Evolutionary conservation across 2,797 vertebrate species (phyloP).

Genomic region (Hemibagrus guttatus): DNA sequence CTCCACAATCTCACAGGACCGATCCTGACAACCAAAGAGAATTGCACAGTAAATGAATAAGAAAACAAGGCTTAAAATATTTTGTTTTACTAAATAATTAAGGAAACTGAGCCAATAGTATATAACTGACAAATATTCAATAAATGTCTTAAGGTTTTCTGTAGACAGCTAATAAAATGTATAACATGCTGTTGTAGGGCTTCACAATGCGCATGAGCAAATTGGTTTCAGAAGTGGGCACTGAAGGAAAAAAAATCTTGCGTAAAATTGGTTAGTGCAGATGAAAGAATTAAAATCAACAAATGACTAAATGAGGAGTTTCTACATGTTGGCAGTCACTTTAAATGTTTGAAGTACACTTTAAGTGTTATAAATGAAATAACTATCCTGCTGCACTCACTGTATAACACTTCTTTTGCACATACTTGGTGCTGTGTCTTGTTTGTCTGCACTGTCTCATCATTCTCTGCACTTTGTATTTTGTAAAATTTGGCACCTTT

Average conservation of each 20-base stretch:
- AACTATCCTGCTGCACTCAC: no score
- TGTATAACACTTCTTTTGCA: no score
- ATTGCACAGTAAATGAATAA: not conserved
- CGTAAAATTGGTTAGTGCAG: not conserved
- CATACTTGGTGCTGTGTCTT: no score
- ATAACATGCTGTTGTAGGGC: not conserved
- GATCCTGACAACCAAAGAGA: constrained; percentile 77
- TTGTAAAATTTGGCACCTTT: no score
- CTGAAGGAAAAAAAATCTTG: no score
- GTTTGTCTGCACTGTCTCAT: no score
- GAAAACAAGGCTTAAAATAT: not conserved
- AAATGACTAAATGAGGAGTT: not conserved
- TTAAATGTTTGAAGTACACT: no score
- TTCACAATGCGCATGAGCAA: not conserved
- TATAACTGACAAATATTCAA: not conserved
- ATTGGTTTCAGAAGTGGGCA: not conserved
- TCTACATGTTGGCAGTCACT: not conserved
- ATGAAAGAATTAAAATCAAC: not conserved
- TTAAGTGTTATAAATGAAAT: no score
- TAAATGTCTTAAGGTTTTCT: not conserved
- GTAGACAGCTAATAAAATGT: not conserved
- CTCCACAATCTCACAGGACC: constrained; percentile 91
- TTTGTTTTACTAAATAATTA: not conserved
- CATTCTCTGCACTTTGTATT: no score
- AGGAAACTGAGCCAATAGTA: not conserved